Base-by-base conservation (phyloP, 1,140 invertebrate genomes). In the Drosophila teissieri region DNA sequence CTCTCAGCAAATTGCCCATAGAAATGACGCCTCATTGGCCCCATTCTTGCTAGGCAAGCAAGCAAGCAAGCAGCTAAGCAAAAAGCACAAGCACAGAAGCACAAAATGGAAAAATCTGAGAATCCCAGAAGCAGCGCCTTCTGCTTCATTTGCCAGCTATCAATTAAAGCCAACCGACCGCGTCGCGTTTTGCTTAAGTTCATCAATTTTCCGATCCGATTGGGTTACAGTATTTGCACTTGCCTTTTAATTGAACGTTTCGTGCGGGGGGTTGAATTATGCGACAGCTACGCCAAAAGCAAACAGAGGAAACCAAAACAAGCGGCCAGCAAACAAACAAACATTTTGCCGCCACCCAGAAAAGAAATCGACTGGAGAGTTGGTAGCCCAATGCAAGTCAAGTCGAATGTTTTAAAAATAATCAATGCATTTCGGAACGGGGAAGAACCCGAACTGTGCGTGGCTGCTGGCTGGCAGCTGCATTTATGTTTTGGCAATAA, bases 401-500 rank as follows among this genome's bases (percentile, higher is more conserved):
- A 68, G 64, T 68, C 64, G 53, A 68, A 68, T 65, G 61, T 53
- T 68, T 68, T 68, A 65, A 68, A 68, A 68, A 68, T 68, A 68
- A 68, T 46, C 64, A 68, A 68, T 65, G 60, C 64, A 67, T 53
- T 63, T 48, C 7, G 27, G 37, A 4, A 10, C 14, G 15, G 10
- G 24, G 22, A 31, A 31, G 7, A 31, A 31, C 0, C 1, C 27
- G 27, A 46, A 36, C 36, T 2, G 61, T 60, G 56, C 58, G 48
- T 60, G 61, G 70, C 46, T 56, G 68, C 44, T 60, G 61, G 70
- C 46, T 56, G 68, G 76, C 74, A 75, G 70, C 69, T 79, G 83
- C 83, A 79, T 79, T 88, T 65, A 83, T 86, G 83, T 88, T 88
- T 86, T 86, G 83, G 83, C 83, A 86, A 86, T 86, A 86, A 86